These are phyloP conservation scores for Parazoanthus darwini DNA, from an alignment of 92 coral and sea anemone species.

Conservation along the genomic window DNA sequence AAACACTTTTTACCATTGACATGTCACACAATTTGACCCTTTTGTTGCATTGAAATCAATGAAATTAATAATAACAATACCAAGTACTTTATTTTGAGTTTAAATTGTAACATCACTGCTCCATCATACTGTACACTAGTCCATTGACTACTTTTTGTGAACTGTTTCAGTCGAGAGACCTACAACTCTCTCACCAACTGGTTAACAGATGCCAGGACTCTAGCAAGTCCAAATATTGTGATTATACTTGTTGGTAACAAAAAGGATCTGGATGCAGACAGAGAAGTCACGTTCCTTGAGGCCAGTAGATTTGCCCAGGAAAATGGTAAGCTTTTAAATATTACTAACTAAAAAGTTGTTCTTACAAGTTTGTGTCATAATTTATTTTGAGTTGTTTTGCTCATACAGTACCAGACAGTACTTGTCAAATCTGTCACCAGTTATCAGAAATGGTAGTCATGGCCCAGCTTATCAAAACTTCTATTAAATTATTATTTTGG, in stretches of 20 bases:
- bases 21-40: no score
- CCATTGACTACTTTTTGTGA: background rate
- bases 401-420: no score
- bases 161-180: slow-evolving; percentile 85
- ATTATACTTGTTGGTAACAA: slow-evolving; percentile 98
- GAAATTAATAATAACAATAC: no score
- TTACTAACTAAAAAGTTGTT: no score
- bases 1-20: no score
- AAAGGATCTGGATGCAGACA: slow-evolving; percentile 96
- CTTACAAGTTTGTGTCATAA: background rate
- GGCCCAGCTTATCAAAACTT: background rate
- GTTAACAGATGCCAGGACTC: slow-evolving; percentile 99
- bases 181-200: slow-evolving; percentile 99
- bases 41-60: no score
- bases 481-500: no score
- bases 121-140: background rate
- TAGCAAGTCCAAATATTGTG: slow-evolving; percentile 98
- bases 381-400: background rate
- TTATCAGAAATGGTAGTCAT: background rate
- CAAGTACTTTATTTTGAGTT: no score
- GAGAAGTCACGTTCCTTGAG: slow-evolving; percentile 97
- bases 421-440: background rate
- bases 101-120: background rate
- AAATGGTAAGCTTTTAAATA: slow-evolving; percentile 75
- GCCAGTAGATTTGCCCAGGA: slow-evolving; percentile 99